Evolutionary conservation across 2,888 invertebrate species (phyloP).

Genomic region (Platycnemis pennipes): DNA sequence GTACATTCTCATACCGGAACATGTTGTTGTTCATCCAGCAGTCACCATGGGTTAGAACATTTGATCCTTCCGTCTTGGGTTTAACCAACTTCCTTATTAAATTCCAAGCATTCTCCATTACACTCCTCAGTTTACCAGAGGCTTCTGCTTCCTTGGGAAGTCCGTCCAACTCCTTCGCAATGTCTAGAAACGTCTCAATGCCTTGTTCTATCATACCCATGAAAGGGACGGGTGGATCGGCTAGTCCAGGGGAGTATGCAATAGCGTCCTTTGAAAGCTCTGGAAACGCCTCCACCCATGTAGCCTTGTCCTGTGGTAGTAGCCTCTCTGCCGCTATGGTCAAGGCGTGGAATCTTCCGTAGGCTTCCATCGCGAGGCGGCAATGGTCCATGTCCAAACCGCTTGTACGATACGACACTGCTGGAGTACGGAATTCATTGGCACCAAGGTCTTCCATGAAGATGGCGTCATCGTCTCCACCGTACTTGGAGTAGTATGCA

Average conservation of each 20-base stretch:
- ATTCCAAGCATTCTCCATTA: neutral
- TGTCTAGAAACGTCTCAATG: neutral
- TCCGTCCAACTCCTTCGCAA: neutral
- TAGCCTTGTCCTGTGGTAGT: neutral
- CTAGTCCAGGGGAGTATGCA: neutral
- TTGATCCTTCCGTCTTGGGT: neutral
- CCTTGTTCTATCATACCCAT: neutral
- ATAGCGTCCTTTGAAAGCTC: neutral
- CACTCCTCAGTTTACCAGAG: neutral
- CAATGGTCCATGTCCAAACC: conserved; percentile 14
- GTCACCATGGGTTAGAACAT: neutral
- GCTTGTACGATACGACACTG: neutral
- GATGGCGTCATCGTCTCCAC: neutral
- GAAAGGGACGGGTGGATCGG: neutral
- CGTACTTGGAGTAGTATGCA: neutral
- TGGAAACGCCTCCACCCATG: neutral
- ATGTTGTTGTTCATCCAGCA: conserved; percentile 41
- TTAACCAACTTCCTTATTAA: neutral
- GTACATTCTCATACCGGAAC: neutral
- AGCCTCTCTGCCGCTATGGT: neutral
- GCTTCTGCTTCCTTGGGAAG: neutral
- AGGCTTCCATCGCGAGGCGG: neutral
- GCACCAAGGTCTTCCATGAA: conserved; percentile 37
- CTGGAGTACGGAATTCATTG: neutral
- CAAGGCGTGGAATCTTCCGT: neutral